Conservation (phyloP, 2,113 vertebrate species). For the Cervus canadensis region DNA sequence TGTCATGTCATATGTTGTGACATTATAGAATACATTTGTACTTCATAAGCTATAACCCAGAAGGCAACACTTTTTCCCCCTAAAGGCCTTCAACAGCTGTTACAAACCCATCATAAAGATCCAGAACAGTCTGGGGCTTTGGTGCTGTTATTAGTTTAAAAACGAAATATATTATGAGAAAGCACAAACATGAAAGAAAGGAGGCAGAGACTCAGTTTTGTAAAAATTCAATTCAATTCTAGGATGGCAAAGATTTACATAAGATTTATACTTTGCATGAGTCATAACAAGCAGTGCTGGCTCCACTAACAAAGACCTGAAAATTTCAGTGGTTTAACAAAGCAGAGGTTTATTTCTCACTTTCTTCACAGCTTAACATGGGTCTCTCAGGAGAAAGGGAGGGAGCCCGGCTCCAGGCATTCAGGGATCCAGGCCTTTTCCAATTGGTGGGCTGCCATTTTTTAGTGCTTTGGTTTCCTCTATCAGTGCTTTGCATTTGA, state of each 20-base stretch:
- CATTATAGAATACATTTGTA: not conserved
- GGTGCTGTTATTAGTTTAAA: not conserved
- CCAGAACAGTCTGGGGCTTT: not conserved
- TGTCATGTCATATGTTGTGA: not conserved
- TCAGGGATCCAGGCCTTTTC: not conserved
- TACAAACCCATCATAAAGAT: not conserved
- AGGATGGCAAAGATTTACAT: not conserved
- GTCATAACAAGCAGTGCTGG: not conserved
- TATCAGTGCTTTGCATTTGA: not conserved
- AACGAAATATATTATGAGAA: not conserved
- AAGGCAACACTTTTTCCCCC: not conserved
- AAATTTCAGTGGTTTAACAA: not conserved
- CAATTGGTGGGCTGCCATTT: not conserved
- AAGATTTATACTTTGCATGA: not conserved
- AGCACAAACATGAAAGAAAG: slow-evolving; percentile 2
- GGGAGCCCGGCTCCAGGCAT: not conserved
- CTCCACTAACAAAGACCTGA: not conserved
- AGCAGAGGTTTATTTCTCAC: not conserved
- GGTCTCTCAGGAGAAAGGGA: not conserved
- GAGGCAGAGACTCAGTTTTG: not conserved
- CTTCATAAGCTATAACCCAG: not conserved
- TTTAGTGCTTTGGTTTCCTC: not conserved
- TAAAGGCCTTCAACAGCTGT: not conserved
- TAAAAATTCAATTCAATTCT: not conserved
- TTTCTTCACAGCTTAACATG: accelerated